These are phyloP conservation scores for Zaprionus capensis DNA, from an alignment of 1,140 invertebrate species.

Conservation along the genomic window DNA sequence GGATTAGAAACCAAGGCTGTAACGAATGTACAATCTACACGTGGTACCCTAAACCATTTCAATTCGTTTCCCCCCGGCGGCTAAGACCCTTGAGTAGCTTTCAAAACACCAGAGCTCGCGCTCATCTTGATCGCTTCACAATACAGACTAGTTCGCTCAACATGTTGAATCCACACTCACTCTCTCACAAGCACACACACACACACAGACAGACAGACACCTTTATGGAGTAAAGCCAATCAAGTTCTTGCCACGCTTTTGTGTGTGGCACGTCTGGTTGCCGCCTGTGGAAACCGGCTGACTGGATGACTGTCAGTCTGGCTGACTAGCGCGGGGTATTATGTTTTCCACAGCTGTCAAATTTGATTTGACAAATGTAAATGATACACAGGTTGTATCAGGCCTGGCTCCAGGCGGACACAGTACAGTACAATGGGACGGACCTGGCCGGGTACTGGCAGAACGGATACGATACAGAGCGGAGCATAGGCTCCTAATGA, in stretches of 20 bases:
- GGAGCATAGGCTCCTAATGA: constrained; percentile 18
- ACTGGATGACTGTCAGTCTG: background rate
- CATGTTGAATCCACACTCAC: no score
- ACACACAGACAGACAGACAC: background rate
- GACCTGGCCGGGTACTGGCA: background rate
- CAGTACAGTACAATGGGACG: background rate
- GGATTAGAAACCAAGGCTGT: background rate
- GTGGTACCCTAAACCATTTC: background rate
- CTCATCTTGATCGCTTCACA: background rate
- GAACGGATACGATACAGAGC: background rate
- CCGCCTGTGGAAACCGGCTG: constrained; percentile 18
- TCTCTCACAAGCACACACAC: background rate
- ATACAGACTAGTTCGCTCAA: background rate
- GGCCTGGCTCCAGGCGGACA: background rate
- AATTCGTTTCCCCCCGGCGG: background rate
- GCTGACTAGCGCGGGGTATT: constrained; percentile 48
- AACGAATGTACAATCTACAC: background rate
- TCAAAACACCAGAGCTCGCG: background rate
- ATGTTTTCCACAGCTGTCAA: constrained; percentile 81
- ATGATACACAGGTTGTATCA: constrained; percentile 59
- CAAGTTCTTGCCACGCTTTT: constrained; percentile 49
- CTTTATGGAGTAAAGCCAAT: constrained; percentile 35
- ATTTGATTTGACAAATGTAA: constrained; percentile 83
- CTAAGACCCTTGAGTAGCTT: constrained; percentile 1
- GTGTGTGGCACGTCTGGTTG: constrained; percentile 11